Conservation (phyloP, 2,113 vertebrate species). For the Phrynosoma blainvillii region DNA sequence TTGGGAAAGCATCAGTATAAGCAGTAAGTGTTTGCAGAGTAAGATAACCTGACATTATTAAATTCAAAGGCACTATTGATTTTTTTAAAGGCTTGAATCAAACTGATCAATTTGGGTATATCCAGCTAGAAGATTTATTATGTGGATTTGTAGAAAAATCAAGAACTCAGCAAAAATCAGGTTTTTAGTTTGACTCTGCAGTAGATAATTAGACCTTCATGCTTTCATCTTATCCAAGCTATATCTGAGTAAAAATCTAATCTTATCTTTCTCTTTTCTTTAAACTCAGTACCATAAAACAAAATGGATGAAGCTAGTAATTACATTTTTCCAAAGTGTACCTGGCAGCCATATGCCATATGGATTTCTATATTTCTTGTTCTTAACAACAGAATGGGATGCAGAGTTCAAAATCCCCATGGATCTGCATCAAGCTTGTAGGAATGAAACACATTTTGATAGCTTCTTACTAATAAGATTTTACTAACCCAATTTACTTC, state of each 20-base stretch:
- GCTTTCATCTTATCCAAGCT: conserved; percentile 36
- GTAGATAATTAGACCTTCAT: conserved; percentile 33
- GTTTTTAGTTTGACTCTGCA: conserved; percentile 33
- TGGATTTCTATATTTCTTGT: conserved; percentile 52
- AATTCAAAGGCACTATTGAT: conserved; percentile 32
- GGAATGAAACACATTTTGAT: conserved; percentile 50
- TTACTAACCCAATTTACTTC: conserved; percentile 15
- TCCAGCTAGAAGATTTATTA: conserved; percentile 37
- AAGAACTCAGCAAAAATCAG: conserved; percentile 42
- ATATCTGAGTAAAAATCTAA: conserved; percentile 47
- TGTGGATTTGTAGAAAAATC: conserved; percentile 12
- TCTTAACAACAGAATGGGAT: conserved; percentile 52
- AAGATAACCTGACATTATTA: conserved; percentile 23
- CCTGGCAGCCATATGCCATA: conserved; percentile 36
- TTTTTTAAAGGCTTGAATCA: conserved; percentile 42
- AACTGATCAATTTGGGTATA: conserved; percentile 26
- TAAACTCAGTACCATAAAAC: conserved; percentile 46
- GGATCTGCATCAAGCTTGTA: conserved; percentile 15
- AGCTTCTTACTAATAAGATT: conserved; percentile 48
- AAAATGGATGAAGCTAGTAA: conserved; percentile 49
- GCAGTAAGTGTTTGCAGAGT: conserved; percentile 5
- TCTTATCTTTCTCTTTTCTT: conserved; percentile 34
- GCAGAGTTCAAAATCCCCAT: conserved; percentile 34
- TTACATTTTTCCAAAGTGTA: conserved; percentile 45
- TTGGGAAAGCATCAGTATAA: background rate